Evolutionary conservation across 2,113 vertebrate genomes (phyloP).

Genomic region (Amphiprion ocellaris): DNA sequence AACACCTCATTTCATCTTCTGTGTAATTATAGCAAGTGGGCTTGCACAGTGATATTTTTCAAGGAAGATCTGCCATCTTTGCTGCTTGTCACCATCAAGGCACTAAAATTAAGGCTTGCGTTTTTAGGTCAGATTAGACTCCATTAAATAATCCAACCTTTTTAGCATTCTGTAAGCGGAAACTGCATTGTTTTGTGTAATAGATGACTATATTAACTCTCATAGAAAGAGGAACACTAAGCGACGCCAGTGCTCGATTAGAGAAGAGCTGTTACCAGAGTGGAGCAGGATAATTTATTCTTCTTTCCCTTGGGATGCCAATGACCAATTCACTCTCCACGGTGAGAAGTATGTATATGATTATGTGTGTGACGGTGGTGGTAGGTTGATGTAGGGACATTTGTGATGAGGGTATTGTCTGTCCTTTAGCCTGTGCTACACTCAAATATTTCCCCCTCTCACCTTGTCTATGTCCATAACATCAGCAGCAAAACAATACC

Average conservation of each 20-base stretch:
- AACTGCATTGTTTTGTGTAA: slow-evolving; percentile 75
- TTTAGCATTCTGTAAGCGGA: slow-evolving; percentile 50
- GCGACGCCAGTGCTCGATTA: slow-evolving; percentile 68
- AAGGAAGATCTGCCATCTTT: slow-evolving; percentile 8
- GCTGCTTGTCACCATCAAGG: slow-evolving; percentile 12
- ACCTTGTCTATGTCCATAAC: slow-evolving; percentile 35
- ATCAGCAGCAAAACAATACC: slow-evolving; percentile 51
- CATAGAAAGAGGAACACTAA: slow-evolving; percentile 63
- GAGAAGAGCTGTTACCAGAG: slow-evolving; percentile 74
- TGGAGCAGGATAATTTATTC: slow-evolving; percentile 73
- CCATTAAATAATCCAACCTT: slow-evolving; percentile 67
- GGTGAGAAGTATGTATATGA: slow-evolving; percentile 18
- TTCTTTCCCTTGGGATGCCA: slow-evolving; percentile 50
- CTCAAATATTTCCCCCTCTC: slow-evolving; percentile 38
- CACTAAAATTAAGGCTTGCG: slow-evolving; percentile 37
- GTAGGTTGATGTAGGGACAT: slow-evolving; percentile 31
- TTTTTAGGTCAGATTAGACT: slow-evolving; percentile 62
- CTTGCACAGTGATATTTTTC: slow-evolving; percentile 43
- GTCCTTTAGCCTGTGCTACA: slow-evolving; percentile 44
- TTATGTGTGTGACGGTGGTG: slow-evolving; percentile 32
- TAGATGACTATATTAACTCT: slow-evolving; percentile 75
- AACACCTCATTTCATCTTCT: slow-evolving; percentile 54
- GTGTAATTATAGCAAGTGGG: slow-evolving; percentile 52
- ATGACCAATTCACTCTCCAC: slow-evolving; percentile 42
- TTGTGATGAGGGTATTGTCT: slow-evolving; percentile 60